Base-by-base conservation (phyloP, 1,140 invertebrate genomes). In the Drosophila parvula region DNA sequence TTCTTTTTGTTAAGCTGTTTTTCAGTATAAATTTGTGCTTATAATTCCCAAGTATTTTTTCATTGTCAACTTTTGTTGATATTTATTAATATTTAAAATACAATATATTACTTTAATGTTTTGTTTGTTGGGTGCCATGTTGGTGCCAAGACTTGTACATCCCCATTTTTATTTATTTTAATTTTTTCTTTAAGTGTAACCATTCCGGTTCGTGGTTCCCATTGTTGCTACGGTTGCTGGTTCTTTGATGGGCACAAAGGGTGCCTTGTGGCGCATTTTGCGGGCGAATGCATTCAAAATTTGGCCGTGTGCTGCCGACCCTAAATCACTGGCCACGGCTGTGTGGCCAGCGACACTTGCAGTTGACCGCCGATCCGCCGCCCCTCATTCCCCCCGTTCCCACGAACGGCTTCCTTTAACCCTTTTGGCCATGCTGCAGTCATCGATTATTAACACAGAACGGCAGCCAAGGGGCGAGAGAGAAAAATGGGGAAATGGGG, bases 401-500 rank as follows among this genome's bases (percentile, higher is more conserved):
- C 14, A 3, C 16, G 3, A 2, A 22, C 34, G 11, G 4, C 9
- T 18, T 18, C 32, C 47, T 18, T 38, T 16, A 45, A 32, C 57
- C 73, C 60, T 45, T 55, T 56, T 65, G 47, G 57, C 73, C 45
- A 30, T 68, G 67, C 63, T 63, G 78, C 78, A 83, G 80, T 61
- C 71, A 84, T 84, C 81, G 81, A 84, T 85, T 85, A 84, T 85
- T 85, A 80, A 83, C 81, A 50, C 58, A 14, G 36, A 27, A 44
- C 27, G 12, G 34, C 30, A 32, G 50, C 36, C 36, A 36, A 22
- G 10, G n/a, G 11, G 40, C 32, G 12, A 3, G 7, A 6, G 4
- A 11, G 18, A 14, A 36, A 48, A 36, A 48, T 3, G 14, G 22
- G 44, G 11, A 8, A 32, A 12, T 5, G 5, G 18, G 4, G 12